phyloP scores from a whole-genome alignment of 2,113 vertebrate species.

The Coturnix japonica region DNA sequence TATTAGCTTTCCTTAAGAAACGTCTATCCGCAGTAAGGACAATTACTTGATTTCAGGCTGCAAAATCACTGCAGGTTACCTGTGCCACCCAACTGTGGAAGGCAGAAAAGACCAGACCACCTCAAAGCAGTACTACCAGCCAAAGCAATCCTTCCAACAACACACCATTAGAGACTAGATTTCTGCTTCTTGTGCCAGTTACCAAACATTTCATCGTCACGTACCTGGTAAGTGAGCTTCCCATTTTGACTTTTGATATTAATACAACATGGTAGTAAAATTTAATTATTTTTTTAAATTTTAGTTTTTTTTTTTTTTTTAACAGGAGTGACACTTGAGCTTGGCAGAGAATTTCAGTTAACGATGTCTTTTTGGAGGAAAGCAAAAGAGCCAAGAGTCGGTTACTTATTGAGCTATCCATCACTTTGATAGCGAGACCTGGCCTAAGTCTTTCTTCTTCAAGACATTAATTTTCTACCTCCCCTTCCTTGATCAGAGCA shows the following conservation, averaged over 20 bases:
- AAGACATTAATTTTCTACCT: constrained; percentile 41
- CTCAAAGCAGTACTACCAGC: not conserved
- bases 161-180: not conserved
- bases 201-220: not conserved
- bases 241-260: not conserved
- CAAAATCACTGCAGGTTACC: constrained; percentile 9
- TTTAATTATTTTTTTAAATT: not conserved
- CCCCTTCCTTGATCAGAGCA: not conserved
- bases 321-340: not conserved
- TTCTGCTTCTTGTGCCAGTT: not conserved
- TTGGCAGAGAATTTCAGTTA: constrained; percentile 33
- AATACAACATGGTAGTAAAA: not conserved
- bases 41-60: not conserved
- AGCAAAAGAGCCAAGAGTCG: not conserved
- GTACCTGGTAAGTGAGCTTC: not conserved
- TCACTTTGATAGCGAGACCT: constrained; percentile 52
- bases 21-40: not conserved
- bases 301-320: not conserved
- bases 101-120: constrained; percentile 10
- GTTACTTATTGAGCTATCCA: constrained; percentile 18
- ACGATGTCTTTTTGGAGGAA: not conserved
- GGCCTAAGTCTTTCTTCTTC: constrained; percentile 33
- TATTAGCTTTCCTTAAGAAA: not conserved
- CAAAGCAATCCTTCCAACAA: not conserved
- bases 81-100: not conserved